A percentile compares a stretch with the other conserved stretches of the same genome.
Conservation (phyloP, 2,888 invertebrate species). For the Hymenopus coronatus region DNA sequence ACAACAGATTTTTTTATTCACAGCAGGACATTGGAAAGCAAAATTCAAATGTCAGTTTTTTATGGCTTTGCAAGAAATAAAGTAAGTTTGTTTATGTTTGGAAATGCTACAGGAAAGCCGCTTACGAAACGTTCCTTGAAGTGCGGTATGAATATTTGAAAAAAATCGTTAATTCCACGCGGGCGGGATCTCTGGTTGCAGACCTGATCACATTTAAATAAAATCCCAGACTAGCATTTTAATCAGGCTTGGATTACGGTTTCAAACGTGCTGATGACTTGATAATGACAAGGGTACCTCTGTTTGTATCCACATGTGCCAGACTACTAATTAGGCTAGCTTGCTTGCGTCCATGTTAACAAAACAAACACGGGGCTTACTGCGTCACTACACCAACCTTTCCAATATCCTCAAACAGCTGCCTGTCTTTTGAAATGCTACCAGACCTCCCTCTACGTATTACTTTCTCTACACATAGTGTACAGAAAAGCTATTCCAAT, state of each 20-base stretch:
- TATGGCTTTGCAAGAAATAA: too few relatives aligned
- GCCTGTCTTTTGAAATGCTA: neutral
- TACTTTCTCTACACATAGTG: too few relatives aligned
- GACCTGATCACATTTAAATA: conserved; percentile 16
- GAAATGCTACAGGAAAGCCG: too few relatives aligned
- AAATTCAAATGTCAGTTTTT: too few relatives aligned
- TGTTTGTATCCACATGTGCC: conserved; percentile 12
- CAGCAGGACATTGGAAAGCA: too few relatives aligned
- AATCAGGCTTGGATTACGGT: conserved; percentile 19
- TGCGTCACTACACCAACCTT: neutral
- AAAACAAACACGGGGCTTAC: neutral
- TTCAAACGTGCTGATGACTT: conserved; percentile 23
- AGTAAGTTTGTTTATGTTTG: too few relatives aligned
- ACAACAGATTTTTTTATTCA: too few relatives aligned
- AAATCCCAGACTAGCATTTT: conserved; percentile 18
- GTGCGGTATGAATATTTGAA: too few relatives aligned
- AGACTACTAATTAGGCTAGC: conserved; percentile 2
- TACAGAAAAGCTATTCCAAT: too few relatives aligned
- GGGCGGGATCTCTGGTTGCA: neutral
- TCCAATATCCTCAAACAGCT: neutral
- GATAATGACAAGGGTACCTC: conserved; percentile 18
- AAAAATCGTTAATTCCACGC: too few relatives aligned
- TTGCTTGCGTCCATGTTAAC: neutral
- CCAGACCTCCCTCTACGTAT: neutral
- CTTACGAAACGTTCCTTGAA: too few relatives aligned